phyloP scores from a whole-genome alignment of 2,797 vertebrate genomes.

The Adrianichthys oophorus region DNA sequence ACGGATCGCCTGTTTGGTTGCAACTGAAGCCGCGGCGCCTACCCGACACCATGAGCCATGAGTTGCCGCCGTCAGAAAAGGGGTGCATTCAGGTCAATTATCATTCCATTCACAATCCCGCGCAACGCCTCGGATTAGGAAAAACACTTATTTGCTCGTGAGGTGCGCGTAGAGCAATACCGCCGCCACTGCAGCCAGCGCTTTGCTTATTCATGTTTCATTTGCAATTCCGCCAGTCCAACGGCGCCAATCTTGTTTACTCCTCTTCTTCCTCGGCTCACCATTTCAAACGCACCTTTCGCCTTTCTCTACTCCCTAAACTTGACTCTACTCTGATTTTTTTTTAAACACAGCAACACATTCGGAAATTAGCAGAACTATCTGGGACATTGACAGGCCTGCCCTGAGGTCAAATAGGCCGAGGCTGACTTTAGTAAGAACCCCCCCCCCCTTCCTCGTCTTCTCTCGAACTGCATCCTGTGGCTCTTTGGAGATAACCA shows the following conservation, averaged over 20 bases:
- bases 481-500: constrained; percentile 59
- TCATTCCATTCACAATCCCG: constrained; percentile 51
- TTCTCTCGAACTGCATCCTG: constrained; percentile 19
- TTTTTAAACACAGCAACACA: constrained; percentile 68
- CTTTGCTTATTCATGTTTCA: constrained; percentile 76
- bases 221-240: constrained; percentile 61
- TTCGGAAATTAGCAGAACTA: constrained; percentile 82
- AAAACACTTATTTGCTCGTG: constrained; percentile 49
- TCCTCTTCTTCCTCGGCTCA: constrained; percentile 49
- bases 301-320: constrained; percentile 56
- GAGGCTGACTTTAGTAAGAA: constrained; percentile 17
- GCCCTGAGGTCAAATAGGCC: constrained; percentile 77
- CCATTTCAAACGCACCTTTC: constrained; percentile 58
- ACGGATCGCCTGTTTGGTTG: constrained; percentile 60
- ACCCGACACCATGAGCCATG: constrained; percentile 47
- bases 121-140: constrained; percentile 49
- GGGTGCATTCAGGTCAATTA: constrained; percentile 65
- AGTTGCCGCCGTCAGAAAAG: constrained; percentile 45
- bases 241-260: constrained; percentile 82
- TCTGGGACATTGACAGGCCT: constrained; percentile 80
- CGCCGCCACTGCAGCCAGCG: constrained; percentile 35
- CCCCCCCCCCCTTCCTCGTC: background rate
- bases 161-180: constrained; percentile 43
- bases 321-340: constrained; percentile 72
- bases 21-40: constrained; percentile 49